These are phyloP conservation scores for Catharus fuscescens DNA, from an alignment of 2,113 vertebrate species.

Conservation along the genomic window DNA sequence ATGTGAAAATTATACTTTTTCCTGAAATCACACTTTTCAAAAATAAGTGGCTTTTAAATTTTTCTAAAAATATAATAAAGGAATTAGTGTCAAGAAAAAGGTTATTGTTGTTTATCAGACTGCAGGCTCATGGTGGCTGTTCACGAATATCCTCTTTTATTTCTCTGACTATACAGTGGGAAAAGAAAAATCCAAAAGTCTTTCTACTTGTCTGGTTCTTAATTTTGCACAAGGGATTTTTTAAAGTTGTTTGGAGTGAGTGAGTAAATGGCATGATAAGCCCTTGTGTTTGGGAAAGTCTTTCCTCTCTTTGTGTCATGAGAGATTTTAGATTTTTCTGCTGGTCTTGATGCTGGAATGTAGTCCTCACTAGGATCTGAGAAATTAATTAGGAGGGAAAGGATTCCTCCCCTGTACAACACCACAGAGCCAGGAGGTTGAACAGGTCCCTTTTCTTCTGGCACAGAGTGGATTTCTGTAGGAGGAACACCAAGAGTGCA, in stretches of 20 bases:
- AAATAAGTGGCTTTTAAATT: slow-evolving; percentile 61
- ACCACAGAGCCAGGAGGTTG: background rate
- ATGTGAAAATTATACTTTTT: slow-evolving; percentile 74
- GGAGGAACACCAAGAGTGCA: background rate
- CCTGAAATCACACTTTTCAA: slow-evolving; percentile 31
- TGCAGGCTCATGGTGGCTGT: slow-evolving; percentile 19
- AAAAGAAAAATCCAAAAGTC: background rate
- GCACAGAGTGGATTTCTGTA: background rate
- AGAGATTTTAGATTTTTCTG: background rate
- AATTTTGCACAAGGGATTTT: background rate
- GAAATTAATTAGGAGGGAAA: background rate
- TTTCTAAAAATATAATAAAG: slow-evolving; percentile 66
- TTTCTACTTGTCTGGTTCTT: background rate
- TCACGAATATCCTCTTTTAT: slow-evolving; percentile 19
- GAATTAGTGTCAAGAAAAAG: slow-evolving; percentile 64
- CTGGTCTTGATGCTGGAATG: background rate
- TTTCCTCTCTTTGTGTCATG: background rate
- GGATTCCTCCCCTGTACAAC: background rate
- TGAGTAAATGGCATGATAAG: background rate
- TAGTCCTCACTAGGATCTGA: background rate
- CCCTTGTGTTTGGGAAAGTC: background rate
- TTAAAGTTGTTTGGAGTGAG: background rate
- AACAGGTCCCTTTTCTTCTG: background rate
- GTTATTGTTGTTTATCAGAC: slow-evolving; percentile 66
- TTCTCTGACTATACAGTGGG: background rate